Percentiles rank a stretch among this genome's conserved stretches.
Evolutionary conservation across 2,888 invertebrate species (phyloP).

Genomic region (Exocentrus adspersus): DNA sequence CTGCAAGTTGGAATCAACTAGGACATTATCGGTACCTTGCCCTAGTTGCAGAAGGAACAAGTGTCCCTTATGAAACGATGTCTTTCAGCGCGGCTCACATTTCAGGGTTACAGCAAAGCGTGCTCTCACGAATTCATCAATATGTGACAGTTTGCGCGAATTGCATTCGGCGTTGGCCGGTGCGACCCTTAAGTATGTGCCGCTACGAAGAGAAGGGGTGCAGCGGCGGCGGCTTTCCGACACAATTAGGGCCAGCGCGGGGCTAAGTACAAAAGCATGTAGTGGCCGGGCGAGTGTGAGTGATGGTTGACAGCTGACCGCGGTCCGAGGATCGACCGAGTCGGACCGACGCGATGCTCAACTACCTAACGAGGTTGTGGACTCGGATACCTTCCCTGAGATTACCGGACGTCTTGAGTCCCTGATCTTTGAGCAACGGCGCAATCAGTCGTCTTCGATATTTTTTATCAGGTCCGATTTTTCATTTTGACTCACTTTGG

Average conservation of each 20-base stretch:
- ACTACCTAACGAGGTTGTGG: slow-evolving; percentile 28
- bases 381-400: slow-evolving; percentile 19
- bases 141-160: neutral
- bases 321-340: slow-evolving; percentile 51
- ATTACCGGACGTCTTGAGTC: slow-evolving; percentile 18
- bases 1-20: too few species aligned
- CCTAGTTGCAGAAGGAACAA: too few species aligned
- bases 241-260: slow-evolving; percentile 62
- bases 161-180: neutral
- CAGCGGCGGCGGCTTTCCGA: slow-evolving; percentile 58
- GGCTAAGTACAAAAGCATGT: slow-evolving; percentile 66
- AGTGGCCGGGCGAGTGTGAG: slow-evolving; percentile 63
- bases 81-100: too few species aligned
- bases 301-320: slow-evolving; percentile 65
- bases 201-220: slow-evolving; percentile 46
- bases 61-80: too few species aligned
- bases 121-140: too few species aligned
- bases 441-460: neutral
- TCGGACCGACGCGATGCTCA: slow-evolving; percentile 17
- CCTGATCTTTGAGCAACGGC: slow-evolving; percentile 3
- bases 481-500: too few species aligned
- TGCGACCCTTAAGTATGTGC: slow-evolving; percentile 41
- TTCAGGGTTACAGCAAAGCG: too few species aligned
- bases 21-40: too few species aligned
- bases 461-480: too few species aligned